Base-by-base conservation (phyloP, 1,140 invertebrate species). In the Ostrea denselamellosa region DNA sequence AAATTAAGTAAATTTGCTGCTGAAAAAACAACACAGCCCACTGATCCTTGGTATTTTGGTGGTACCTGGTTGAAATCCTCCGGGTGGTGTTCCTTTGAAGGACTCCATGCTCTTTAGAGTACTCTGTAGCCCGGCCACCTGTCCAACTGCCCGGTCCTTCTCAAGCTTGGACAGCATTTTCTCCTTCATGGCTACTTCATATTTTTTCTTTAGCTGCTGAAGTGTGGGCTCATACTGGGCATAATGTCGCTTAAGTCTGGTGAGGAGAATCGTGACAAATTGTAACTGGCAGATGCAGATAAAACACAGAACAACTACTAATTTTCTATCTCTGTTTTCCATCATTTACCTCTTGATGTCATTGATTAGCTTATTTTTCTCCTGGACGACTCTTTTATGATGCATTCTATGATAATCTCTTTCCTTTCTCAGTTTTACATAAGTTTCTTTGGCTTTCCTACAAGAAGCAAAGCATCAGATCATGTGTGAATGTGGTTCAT, bases 341-440 rank as follows among this genome's bases (percentile, higher is more conserved):
- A 8, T 25, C 19, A 12, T 10, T 83, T 90, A 94, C 93, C 93
- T 93, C 89, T 94, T 95, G 58, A 95, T 91, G 77, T 95, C 94
- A 86, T 92, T 94, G 22, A 95, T 93, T 0, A 95, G 91, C 84
- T 93, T 93, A 83, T 95, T 94, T 88, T 95, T 95, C 90, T 95
- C 95, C 90, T 95, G 95, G 7, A 94, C 94, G 65, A 95, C 93
- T 28, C 95, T 90, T 87, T 94, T 94, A 87, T 95, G 95, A 90
- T 95, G 94, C 94, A 95, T 95, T 51, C 94, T 91, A 86, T 95
- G 95, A 87, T 94, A 95, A 86, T 95, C 95, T 83, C 95, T 89
- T 85, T 95, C 94, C 87, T 95, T 95, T 71, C 94, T 91, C 81
- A 95, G 89, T 65, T 95, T 95, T 28, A 95, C 93, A 91, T 94